These are phyloP conservation scores for Hecatera dysodea DNA, from an alignment of 2,888 invertebrate genomes.

Conservation along the genomic window DNA sequence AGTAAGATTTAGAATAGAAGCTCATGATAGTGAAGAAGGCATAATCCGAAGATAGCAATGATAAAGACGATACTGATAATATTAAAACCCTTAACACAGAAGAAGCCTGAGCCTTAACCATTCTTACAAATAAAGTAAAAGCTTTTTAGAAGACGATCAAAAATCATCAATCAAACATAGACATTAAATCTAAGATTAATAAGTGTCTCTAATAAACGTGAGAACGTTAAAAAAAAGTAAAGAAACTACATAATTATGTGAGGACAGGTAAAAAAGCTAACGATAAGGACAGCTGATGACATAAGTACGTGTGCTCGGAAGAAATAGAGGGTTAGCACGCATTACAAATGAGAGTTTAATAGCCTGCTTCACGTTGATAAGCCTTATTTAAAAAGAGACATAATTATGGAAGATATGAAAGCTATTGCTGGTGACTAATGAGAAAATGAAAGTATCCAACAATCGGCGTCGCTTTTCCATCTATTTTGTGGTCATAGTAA, in stretches of 20 bases:
- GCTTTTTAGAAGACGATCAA: not conserved
- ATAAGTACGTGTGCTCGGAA: constrained; percentile 42
- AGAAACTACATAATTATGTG: constrained; percentile 58
- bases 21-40: not conserved
- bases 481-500: too few species aligned
- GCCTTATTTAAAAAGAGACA: constrained; percentile 25
- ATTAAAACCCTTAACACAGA: not conserved
- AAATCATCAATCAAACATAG: constrained; percentile 24
- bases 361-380: constrained; percentile 46
- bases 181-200: constrained; percentile 49
- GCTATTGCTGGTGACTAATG: not conserved
- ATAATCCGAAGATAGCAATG: not conserved
- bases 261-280: constrained; percentile 65
- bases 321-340: constrained; percentile 52
- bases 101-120: not conserved
- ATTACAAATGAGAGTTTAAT: constrained; percentile 62
- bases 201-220: constrained; percentile 58
- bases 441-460: not conserved
- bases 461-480: not conserved
- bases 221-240: constrained; percentile 51
- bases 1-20: not conserved
- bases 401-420: constrained; percentile 21
- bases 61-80: not conserved
- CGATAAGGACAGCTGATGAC: constrained; percentile 57
- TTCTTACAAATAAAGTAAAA: constrained; percentile 4